phyloP scores from a whole-genome alignment of 2,113 vertebrate species.

The Camelus dromedarius region DNA sequence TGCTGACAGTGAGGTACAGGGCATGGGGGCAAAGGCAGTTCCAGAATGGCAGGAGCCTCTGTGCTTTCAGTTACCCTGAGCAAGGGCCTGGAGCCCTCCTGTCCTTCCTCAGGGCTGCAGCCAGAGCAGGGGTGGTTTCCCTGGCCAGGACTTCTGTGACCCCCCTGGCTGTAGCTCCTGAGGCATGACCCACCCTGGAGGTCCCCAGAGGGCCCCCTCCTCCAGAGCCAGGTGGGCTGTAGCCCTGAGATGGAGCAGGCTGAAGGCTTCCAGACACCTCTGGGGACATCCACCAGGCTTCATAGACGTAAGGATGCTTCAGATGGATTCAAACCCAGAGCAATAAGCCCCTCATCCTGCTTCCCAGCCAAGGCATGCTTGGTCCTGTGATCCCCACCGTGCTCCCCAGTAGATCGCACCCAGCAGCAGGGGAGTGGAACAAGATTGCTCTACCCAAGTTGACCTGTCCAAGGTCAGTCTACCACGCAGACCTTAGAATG shows the following conservation, averaged over 20 bases:
- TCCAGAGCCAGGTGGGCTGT: neutral
- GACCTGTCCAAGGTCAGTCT: neutral
- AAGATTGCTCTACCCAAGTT: neutral
- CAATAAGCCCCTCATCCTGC: neutral
- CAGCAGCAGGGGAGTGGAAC: neutral
- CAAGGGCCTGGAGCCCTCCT: neutral
- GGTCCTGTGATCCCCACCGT: neutral
- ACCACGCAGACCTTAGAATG: neutral
- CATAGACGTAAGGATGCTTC: neutral
- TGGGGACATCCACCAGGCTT: neutral
- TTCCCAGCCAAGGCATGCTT: neutral
- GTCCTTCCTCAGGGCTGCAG: neutral
- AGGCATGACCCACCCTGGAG: neutral
- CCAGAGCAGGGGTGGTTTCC: neutral
- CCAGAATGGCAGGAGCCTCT: neutral
- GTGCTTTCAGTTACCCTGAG: neutral
- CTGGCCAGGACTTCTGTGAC: neutral
- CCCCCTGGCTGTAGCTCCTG: neutral
- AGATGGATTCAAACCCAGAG: slow-evolving; percentile 22
- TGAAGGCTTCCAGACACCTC: neutral
- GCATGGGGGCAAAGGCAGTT: neutral
- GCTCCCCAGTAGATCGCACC: neutral
- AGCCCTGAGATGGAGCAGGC: neutral
- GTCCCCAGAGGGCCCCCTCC: neutral
- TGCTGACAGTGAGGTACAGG: neutral